A percentile compares a stretch with the other conserved stretches of the same genome.
Conservation (phyloP, 2,888 invertebrate genomes). For the Platerodrilus igneus region DNA sequence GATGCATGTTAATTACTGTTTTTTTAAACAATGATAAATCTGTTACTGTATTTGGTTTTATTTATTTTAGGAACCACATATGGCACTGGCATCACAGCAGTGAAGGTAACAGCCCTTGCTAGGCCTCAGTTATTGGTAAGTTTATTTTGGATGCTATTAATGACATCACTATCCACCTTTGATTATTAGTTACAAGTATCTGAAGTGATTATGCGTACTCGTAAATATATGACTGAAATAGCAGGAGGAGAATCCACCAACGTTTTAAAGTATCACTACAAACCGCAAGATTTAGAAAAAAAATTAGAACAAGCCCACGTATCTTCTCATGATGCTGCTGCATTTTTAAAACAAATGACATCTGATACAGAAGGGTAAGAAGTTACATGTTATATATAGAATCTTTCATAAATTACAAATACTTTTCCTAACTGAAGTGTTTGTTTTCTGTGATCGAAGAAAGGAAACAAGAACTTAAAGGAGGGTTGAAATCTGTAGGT, state of each 20-base stretch:
- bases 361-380: constrained; percentile 90
- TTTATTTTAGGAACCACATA: constrained; percentile 75
- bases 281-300: constrained; percentile 79
- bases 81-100: constrained; percentile 93
- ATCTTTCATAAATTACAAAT: constrained; percentile 1
- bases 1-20: too few relatives aligned
- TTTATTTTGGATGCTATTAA: background rate
- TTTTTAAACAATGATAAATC: too few relatives aligned
- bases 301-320: constrained; percentile 72
- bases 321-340: constrained; percentile 72
- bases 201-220: constrained; percentile 93
- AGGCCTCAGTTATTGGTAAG: constrained; percentile 93
- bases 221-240: constrained; percentile 89
- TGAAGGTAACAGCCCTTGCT: constrained; percentile 95
- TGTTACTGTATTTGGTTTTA: constrained; percentile 14
- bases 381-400: too few relatives aligned
- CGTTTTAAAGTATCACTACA: constrained; percentile 81
- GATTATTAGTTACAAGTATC: constrained; percentile 81
- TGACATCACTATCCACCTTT: background rate
- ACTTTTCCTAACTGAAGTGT: background rate
- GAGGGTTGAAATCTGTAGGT: background rate
- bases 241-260: constrained; percentile 85
- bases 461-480: background rate
- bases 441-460: background rate
- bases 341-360: constrained; percentile 87